Percentiles rank a stretch among this genome's conserved stretches.
These are phyloP conservation scores for Thaleichthys pacificus DNA, from an alignment of 2,797 vertebrate species.

Conservation along the genomic window DNA sequence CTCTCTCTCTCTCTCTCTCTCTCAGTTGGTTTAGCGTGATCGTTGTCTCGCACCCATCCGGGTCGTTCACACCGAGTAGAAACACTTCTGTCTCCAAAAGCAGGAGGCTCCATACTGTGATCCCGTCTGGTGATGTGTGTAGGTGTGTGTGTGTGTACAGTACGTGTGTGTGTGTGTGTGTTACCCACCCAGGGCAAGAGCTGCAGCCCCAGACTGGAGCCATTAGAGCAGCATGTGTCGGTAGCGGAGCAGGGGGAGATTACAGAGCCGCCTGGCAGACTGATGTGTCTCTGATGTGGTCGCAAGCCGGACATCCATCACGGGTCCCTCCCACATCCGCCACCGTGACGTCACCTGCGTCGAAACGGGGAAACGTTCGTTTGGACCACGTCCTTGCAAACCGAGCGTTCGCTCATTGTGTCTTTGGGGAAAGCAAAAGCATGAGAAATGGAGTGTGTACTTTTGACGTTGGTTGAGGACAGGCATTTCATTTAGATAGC, in stretches of 20 bases:
- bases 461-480: too few species aligned
- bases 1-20: background rate
- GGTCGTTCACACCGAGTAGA: conserved; percentile 28
- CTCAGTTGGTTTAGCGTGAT: too few species aligned
- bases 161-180: background rate
- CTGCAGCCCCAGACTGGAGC: conserved; percentile 63
- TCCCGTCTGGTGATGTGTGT: background rate
- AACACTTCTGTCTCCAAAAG: too few species aligned
- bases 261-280: conserved; percentile 57
- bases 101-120: background rate
- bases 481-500: too few species aligned
- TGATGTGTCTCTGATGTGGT: conserved; percentile 63
- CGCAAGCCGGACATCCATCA: conserved; percentile 60
- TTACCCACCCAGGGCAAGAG: conserved; percentile 40
- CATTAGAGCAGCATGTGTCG: conserved; percentile 76
- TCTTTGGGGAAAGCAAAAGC: too few species aligned
- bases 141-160: background rate
- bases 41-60: conserved; percentile 18
- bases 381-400: conserved; percentile 4
- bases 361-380: conserved; percentile 38
- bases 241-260: conserved; percentile 74
- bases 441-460: too few species aligned
- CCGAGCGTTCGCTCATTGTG: background rate
- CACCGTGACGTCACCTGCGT: conserved; percentile 33
- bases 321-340: conserved; percentile 43